Conservation (phyloP, 2,888 invertebrate species). For the Cephus pygmeus region DNA sequence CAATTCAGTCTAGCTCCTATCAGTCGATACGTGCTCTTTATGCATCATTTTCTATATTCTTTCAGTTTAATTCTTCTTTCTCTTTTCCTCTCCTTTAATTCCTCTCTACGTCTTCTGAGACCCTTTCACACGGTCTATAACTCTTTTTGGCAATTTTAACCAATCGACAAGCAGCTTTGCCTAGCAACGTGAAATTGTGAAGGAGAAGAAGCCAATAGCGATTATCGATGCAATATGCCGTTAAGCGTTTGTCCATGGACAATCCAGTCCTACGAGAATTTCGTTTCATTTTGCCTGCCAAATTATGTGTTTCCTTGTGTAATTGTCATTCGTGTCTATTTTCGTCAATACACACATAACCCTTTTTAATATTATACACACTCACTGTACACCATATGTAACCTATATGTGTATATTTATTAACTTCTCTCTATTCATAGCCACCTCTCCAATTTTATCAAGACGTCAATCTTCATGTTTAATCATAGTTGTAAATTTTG, state of each 20-base stretch:
- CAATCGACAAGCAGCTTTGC: conserved; percentile 1
- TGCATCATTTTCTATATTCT: background rate
- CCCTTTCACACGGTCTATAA: conserved; percentile 3
- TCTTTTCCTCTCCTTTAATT: conserved; percentile 15
- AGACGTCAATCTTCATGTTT: too few relatives aligned
- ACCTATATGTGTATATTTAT: too few relatives aligned
- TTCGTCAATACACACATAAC: conserved; percentile 15
- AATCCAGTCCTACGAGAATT: conserved; percentile 37
- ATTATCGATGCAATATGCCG: too few relatives aligned
- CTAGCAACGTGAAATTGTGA: background rate
- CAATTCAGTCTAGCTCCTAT: too few relatives aligned
- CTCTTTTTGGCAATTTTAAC: conserved; percentile 9
- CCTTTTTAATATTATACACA: background rate
- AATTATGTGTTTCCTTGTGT: conserved; percentile 19
- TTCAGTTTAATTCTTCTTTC: background rate
- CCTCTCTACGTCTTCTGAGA: conserved; percentile 10
- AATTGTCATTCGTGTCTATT: conserved; percentile 15
- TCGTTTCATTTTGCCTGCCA: conserved; percentile 48
- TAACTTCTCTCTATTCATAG: too few relatives aligned
- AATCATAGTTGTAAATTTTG: too few relatives aligned
- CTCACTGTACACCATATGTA: too few relatives aligned
- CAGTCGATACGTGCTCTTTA: too few relatives aligned
- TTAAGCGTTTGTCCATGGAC: conserved; percentile 5
- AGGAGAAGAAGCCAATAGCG: background rate
- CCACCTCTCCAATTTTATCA: too few relatives aligned